Conservation (phyloP, 1,140 invertebrate genomes). For the Drosophila bocqueti region DNA sequence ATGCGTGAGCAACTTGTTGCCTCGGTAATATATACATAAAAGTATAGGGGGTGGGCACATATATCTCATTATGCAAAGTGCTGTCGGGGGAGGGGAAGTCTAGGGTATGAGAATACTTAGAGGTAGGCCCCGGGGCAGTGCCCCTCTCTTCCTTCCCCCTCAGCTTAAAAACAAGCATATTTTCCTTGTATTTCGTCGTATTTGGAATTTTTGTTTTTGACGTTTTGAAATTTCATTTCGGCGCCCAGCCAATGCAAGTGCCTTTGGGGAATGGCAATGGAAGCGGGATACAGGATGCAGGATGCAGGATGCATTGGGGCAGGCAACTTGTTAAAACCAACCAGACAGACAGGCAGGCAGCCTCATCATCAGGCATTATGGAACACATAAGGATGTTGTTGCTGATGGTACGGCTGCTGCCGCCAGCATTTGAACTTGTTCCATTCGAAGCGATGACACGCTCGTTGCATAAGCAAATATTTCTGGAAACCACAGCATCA, state of each 20-base stretch:
- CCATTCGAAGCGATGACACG: conserved; percentile 76
- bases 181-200: conserved; percentile 28
- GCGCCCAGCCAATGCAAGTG: conserved; percentile 49
- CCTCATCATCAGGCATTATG: conserved; percentile 34
- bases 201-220: conserved; percentile 44
- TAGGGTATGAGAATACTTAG: conserved; percentile 3
- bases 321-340: conserved; percentile 51
- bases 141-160: not conserved
- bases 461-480: conserved; percentile 83
- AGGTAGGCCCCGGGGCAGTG: conserved; percentile 5
- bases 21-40: conserved; percentile 12
- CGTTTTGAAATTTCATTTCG: conserved; percentile 71
- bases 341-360: conserved; percentile 3
- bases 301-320: conserved; percentile 24
- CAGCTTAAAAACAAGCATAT: conserved; percentile 9
- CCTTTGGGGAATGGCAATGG: conserved; percentile 19
- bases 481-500: conserved; percentile 45
- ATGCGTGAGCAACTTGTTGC: conserved; percentile 67
- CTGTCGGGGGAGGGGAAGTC: conserved; percentile 6
- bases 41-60: not conserved
- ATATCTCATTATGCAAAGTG: conserved; percentile 78
- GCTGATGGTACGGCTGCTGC: conserved; percentile 10
- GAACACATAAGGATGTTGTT: conserved; percentile 47
- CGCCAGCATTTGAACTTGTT: conserved; percentile 70
- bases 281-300: too few species aligned